phyloP scores from a whole-genome alignment of 2,888 invertebrate genomes.

The Callinectes sapidus region DNA sequence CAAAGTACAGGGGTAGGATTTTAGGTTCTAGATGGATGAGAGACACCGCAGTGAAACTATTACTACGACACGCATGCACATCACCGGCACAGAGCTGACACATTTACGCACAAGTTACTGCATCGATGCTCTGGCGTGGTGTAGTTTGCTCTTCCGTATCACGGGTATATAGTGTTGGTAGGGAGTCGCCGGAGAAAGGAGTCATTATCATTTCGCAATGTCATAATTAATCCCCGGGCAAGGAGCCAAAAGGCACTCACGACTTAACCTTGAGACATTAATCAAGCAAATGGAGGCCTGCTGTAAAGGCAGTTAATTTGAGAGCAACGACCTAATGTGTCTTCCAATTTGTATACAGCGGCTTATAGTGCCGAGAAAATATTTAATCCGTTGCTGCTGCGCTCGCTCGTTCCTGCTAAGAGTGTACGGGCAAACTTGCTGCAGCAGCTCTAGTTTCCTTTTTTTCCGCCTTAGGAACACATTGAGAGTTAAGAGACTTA shows the following conservation, averaged over 20 bases:
- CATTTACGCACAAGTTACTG: background rate
- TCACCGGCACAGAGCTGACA: background rate
- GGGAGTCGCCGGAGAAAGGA: background rate
- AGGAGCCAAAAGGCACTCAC: background rate
- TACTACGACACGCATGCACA: background rate
- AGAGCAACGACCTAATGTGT: background rate
- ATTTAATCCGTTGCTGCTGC: background rate
- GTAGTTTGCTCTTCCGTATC: background rate
- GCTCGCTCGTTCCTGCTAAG: background rate
- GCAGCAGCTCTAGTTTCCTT: background rate
- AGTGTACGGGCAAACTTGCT: background rate
- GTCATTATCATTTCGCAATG: background rate
- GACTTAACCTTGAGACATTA: background rate
- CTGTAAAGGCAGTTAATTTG: background rate
- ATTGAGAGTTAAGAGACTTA: background rate
- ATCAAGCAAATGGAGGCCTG: background rate
- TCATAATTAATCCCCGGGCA: background rate
- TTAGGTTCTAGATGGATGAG: background rate
- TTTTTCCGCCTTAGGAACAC: conserved; percentile 9
- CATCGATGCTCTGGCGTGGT: background rate
- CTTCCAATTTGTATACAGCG: background rate
- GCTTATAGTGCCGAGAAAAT: background rate
- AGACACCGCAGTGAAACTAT: background rate
- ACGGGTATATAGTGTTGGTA: background rate
- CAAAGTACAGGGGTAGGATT: background rate